Evolutionary conservation across 2,888 invertebrate genomes (phyloP), one percentile per base, ranked within the genome.

Genomic region (Orthosia incerta): DNA sequence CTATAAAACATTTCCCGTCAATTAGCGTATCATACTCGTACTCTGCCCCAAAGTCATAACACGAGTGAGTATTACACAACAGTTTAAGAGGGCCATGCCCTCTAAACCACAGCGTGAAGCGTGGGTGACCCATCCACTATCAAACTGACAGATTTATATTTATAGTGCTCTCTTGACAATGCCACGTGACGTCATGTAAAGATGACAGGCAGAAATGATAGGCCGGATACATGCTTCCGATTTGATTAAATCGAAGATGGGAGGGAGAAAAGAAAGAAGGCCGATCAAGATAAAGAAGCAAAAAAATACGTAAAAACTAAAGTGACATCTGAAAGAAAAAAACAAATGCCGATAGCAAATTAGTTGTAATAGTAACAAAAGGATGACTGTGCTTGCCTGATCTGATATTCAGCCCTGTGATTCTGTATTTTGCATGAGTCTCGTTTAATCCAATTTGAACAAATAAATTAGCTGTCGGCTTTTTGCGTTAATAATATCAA

Each of bases 91-190:
- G 48, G 69, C 56, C 79, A 31, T 80, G 83, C 80, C 70, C 83
- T 83, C 67, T 71, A 73, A 66, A 73, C 62, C 55, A 45, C 26
- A 50, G 20, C 20, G 45, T 65, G 16, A 51, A 53, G 57, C 71
- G 80, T 83, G 71, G 80, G 83, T 71, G 67, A 79, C 74, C 67
- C n/a, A n/a, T n/a, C n/a, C 23, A 67, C 76, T 70, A 26, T 71
- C 76, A 70, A 76, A 62, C 16, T 64, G 69, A 67, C 65, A 62
- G 53, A 62, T 80, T 76, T 56, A 76, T 75, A 72, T 79, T 70
- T 83, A 68, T 68, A 31, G 20, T 31, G 50, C 45, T 26, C 60
- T 60, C 62, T 69, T 71, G 67, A 82, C 64, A 76, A 55, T 83
- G 51, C 50, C 59, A 65, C 31, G 50, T 55, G 59, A 74, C 62